Evolutionary conservation across 2,797 vertebrate genomes (phyloP).

Genomic region (Enteromius fasciolatus): DNA sequence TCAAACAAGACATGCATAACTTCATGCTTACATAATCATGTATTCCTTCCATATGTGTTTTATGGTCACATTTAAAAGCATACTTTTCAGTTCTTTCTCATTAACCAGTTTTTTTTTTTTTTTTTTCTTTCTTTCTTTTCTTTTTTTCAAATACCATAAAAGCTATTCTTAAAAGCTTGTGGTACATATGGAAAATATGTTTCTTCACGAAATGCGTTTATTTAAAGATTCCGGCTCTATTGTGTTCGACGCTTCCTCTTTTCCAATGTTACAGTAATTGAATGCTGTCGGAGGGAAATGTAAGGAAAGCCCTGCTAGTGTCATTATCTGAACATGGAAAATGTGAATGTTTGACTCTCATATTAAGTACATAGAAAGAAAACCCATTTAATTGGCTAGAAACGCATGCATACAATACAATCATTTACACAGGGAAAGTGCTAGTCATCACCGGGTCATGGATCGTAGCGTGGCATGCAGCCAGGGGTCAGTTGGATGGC

Average conservation of each 20-base stretch:
- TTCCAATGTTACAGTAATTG: slow-evolving; percentile 28
- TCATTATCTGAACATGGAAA: slow-evolving; percentile 52
- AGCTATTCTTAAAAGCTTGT: not conserved
- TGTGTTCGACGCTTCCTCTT: slow-evolving; percentile 48
- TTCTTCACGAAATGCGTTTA: slow-evolving; percentile 19
- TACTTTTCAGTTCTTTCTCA: not conserved
- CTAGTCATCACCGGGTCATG: slow-evolving; percentile 6
- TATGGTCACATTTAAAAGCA: not conserved
- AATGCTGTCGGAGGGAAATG: slow-evolving; percentile 3
- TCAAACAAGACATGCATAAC: not conserved
- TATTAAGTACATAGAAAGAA: slow-evolving; percentile 24
- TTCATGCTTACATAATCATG: not conserved
- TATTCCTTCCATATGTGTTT: not conserved
- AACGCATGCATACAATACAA: not conserved
- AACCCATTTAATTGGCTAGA: not conserved
- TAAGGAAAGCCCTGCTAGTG: slow-evolving; percentile 46
- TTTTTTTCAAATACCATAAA: not conserved
- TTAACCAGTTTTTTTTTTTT: no score
- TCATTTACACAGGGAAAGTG: not conserved
- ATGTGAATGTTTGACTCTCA: slow-evolving; percentile 18
- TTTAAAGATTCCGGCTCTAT: slow-evolving; percentile 32
- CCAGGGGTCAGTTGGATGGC: slow-evolving; percentile 26
- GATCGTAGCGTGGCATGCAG: slow-evolving; percentile 4
- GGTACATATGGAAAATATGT: not conserved
- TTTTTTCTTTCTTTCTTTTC: no score